Conservation (phyloP, 2,888 invertebrate species). For the Harpagoxenus sublaevis region DNA sequence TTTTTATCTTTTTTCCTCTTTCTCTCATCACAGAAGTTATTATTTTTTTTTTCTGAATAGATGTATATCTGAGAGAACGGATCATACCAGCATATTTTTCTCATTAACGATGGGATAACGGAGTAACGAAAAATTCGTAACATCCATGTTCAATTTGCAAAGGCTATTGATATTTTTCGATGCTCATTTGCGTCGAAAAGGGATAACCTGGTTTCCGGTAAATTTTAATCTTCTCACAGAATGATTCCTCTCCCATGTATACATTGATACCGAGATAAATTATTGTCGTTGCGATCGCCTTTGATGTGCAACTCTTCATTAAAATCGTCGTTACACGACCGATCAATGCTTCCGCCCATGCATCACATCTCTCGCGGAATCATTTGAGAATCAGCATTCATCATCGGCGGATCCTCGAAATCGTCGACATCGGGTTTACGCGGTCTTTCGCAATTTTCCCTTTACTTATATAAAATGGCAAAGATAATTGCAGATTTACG, state of each 20-base stretch:
- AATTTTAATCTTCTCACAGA: constrained; percentile 49
- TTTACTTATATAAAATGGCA: background rate
- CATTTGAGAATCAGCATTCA: constrained; percentile 66
- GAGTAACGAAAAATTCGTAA: constrained; percentile 33
- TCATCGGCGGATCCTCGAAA: background rate
- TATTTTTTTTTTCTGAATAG: constrained; percentile 6
- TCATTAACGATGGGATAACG: constrained; percentile 39
- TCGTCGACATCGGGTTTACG: background rate
- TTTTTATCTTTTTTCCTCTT: background rate
- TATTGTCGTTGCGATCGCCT: constrained; percentile 29
- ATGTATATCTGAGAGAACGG: background rate
- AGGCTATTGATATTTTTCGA: constrained; percentile 38
- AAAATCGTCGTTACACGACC: constrained; percentile 38
- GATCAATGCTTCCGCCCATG: constrained; percentile 39
- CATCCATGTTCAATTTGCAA: constrained; percentile 21
- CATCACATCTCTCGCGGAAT: constrained; percentile 29
- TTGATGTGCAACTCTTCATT: constrained; percentile 37
- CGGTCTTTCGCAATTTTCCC: background rate
- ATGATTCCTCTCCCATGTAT: constrained; percentile 15
- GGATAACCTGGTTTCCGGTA: background rate
- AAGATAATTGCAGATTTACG: constrained; percentile 30
- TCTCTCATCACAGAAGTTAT: background rate
- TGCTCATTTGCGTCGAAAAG: constrained; percentile 37
- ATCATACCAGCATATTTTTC: constrained; percentile 32
- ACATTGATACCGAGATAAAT: constrained; percentile 56